Percentiles rank a stretch among this genome's conserved stretches.
phyloP scores from a whole-genome alignment of 2,888 invertebrate genomes.

The Stenoptilia bipunctidactyla region DNA sequence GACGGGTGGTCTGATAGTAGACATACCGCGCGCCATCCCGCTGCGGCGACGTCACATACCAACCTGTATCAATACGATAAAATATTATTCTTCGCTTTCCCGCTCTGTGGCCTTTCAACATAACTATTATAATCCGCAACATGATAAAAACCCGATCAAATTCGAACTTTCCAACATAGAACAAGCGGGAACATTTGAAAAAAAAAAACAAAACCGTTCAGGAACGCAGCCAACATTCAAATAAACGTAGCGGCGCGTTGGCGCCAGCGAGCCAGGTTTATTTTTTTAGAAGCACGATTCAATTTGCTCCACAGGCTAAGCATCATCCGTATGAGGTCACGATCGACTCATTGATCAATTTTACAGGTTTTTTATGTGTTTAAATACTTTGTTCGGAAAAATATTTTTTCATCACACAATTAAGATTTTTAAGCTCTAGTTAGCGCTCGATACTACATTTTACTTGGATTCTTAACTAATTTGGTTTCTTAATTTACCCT shows the following conservation, averaged over 20 bases:
- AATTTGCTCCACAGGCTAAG: slow-evolving; percentile 38
- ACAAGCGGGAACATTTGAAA: slow-evolving; percentile 23
- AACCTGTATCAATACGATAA: slow-evolving; percentile 24
- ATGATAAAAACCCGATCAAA: slow-evolving; percentile 1
- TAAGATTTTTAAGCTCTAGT: too few relatives aligned
- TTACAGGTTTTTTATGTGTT: neutral
- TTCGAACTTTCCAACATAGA: slow-evolving; percentile 10
- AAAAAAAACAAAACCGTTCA: slow-evolving; percentile 19
- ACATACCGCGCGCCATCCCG: slow-evolving; percentile 33
- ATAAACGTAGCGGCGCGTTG: slow-evolving; percentile 58
- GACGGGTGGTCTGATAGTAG: slow-evolving; percentile 41
- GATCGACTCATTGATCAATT: slow-evolving; percentile 15
- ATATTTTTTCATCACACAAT: too few relatives aligned
- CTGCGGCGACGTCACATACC: slow-evolving; percentile 35
- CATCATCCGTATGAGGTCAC: slow-evolving; percentile 26
- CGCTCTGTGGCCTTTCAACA: slow-evolving; percentile 1
- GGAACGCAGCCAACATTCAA: slow-evolving; percentile 29
- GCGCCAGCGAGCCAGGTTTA: slow-evolving; percentile 57
- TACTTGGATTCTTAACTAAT: too few relatives aligned
- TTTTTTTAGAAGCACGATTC: slow-evolving; percentile 46
- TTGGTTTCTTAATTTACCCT: too few relatives aligned
- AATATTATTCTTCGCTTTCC: neutral
- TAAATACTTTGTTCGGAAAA: too few relatives aligned
- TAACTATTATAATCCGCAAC: slow-evolving; percentile 1
- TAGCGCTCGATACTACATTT: too few relatives aligned